Percentiles rank a stretch among this genome's conserved stretches.
Conservation (phyloP, 2,888 invertebrate genomes). For the Dryococelus australis region DNA sequence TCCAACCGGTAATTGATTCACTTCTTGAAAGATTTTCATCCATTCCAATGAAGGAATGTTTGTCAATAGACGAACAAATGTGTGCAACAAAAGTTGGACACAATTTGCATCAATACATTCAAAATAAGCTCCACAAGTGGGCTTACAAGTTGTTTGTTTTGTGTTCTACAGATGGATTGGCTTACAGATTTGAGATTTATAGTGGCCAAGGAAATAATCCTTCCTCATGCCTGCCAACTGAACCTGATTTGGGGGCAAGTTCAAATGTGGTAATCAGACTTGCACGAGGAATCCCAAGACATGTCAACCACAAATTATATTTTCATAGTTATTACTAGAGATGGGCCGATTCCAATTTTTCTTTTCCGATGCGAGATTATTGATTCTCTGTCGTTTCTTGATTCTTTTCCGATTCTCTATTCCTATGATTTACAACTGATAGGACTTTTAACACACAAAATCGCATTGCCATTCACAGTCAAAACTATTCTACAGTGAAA, state of each 20-base stretch:
- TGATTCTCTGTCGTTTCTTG: no score
- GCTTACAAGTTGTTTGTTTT: constrained; percentile 48
- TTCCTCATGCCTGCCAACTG: constrained; percentile 30
- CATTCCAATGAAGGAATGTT: constrained; percentile 18
- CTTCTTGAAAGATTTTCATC: constrained; percentile 20
- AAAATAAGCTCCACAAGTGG: constrained; percentile 50
- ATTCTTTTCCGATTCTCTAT: no score
- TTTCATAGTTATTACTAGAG: no score
- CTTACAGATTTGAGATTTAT: constrained; percentile 47
- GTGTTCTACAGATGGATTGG: constrained; percentile 45
- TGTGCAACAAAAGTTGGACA: constrained; percentile 54
- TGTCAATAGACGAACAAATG: constrained; percentile 50
- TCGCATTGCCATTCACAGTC: no score
- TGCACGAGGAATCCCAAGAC: constrained; percentile 43
- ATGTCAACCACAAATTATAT: constrained; percentile 28
- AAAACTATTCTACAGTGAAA: no score
- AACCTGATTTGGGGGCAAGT: constrained; percentile 46
- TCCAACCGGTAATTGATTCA: constrained; percentile 18
- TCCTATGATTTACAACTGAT: no score
- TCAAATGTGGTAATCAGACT: constrained; percentile 47
- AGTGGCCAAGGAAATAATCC: constrained; percentile 43
- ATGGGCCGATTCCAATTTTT: no score
- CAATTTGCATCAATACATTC: constrained; percentile 52
- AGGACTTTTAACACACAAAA: no score
- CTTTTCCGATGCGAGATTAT: no score